Conservation (phyloP, 2,888 invertebrate species). For the Sarcophaga caerulescens region DNA sequence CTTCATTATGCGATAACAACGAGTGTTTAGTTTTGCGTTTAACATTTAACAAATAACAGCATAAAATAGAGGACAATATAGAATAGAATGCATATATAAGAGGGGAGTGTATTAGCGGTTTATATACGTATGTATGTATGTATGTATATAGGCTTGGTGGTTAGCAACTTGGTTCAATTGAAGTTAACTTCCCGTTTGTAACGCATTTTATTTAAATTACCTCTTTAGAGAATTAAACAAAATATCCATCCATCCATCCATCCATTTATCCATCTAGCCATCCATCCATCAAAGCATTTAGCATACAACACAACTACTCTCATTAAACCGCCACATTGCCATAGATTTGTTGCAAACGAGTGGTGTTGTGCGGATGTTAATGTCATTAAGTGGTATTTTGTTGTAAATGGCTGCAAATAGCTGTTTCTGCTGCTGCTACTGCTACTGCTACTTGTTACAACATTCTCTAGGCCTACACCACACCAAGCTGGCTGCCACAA, state of each 20-base stretch:
- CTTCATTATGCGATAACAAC: conserved; percentile 72
- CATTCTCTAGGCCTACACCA: conserved; percentile 30
- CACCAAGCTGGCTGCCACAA: background rate
- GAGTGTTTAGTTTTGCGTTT: conserved; percentile 69
- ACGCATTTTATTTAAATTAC: conserved; percentile 68
- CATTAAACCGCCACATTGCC: too few species aligned
- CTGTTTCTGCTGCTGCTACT: background rate
- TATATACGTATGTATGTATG: too few species aligned
- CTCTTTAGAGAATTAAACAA: conserved; percentile 49
- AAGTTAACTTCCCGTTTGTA: conserved; percentile 63
- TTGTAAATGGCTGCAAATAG: conserved; percentile 61
- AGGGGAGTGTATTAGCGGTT: too few species aligned
- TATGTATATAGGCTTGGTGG: too few species aligned
- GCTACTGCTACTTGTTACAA: conserved; percentile 28
- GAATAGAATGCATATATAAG: background rate
- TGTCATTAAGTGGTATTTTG: conserved; percentile 65
- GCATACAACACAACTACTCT: too few species aligned
- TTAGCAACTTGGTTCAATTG: background rate
- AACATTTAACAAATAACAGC: conserved; percentile 65
- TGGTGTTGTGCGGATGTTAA: conserved; percentile 55
- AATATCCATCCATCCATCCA: conserved; percentile 1
- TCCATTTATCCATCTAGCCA: background rate
- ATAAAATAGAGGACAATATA: conserved; percentile 13
- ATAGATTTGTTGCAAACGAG: conserved; percentile 26
- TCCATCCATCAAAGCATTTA: background rate